Percentiles rank a stretch among this genome's conserved stretches.
Evolutionary conservation across 2,888 invertebrate genomes (phyloP).

Genomic region (Netelia fuscicornis): DNA sequence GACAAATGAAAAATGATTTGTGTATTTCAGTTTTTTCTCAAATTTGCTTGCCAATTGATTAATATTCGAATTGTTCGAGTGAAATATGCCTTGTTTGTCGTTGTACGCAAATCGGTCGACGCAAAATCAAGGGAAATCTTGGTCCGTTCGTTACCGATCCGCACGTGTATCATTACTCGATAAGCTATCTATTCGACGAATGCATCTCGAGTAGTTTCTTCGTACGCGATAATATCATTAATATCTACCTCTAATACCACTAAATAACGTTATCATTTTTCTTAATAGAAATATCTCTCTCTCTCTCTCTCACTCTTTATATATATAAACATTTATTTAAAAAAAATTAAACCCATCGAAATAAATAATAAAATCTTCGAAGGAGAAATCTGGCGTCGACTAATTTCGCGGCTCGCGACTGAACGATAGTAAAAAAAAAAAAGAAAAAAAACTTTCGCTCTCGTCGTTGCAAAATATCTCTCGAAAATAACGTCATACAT

Average conservation of each 20-base stretch:
- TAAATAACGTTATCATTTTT: background rate
- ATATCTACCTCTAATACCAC: slow-evolving; percentile 1
- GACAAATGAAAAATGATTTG: no score
- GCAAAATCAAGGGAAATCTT: no score
- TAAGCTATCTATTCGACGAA: slow-evolving; percentile 22
- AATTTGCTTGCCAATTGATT: no score
- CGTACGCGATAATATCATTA: background rate
- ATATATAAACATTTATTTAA: background rate
- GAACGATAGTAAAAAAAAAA: background rate
- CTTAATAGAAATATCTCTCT: background rate
- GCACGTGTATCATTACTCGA: slow-evolving; percentile 23
- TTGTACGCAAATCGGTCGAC: no score
- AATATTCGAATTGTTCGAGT: no score
- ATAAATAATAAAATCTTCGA: slow-evolving; percentile 13
- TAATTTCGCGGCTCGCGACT: background rate
- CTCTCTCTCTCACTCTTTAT: background rate
- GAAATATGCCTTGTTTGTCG: no score
- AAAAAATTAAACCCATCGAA: background rate
- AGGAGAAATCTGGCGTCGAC: slow-evolving; percentile 34
- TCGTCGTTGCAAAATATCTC: background rate
- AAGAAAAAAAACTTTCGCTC: background rate
- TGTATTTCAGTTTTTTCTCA: no score
- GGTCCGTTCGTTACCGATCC: no score
- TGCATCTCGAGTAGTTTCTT: slow-evolving; percentile 10
- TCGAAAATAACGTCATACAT: background rate